phyloP scores from a whole-genome alignment of 2,888 invertebrate species.

The Dynastes hyllus region DNA sequence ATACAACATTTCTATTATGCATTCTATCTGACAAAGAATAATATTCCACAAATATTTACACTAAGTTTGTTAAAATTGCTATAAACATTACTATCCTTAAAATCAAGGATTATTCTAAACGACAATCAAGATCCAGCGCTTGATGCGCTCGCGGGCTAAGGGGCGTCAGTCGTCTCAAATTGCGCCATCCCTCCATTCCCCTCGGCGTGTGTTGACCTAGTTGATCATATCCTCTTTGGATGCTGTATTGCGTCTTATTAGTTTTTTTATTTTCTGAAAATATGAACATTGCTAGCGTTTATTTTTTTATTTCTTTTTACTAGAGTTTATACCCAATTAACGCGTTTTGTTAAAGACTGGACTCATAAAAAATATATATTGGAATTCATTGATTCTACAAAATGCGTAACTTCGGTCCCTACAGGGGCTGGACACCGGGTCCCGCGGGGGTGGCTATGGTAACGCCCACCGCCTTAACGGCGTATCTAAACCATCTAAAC shows the following conservation, averaged over 20 bases:
- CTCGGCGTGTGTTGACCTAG: slow-evolving; percentile 56
- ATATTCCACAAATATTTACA: background rate
- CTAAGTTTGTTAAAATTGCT: background rate
- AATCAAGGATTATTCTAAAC: slow-evolving; percentile 20
- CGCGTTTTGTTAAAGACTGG: background rate
- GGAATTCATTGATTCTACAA: slow-evolving; percentile 26
- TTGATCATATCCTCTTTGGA: slow-evolving; percentile 46
- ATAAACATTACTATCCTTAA: background rate
- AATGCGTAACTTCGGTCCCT: slow-evolving; percentile 49
- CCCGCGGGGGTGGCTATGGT: slow-evolving; percentile 69
- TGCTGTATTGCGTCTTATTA: slow-evolving; percentile 26
- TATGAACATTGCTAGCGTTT: background rate
- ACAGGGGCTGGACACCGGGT: slow-evolving; percentile 66
- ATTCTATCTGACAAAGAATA: background rate
- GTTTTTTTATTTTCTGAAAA: background rate
- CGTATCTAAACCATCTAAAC: slow-evolving; percentile 59
- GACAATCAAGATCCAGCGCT: slow-evolving; percentile 38
- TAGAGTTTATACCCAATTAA: background rate
- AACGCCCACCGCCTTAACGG: slow-evolving; percentile 69
- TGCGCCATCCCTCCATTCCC: slow-evolving; percentile 67
- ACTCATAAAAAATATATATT: slow-evolving; percentile 19
- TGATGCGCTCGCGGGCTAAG: slow-evolving; percentile 61
- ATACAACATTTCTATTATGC: background rate
- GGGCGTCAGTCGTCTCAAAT: slow-evolving; percentile 68
- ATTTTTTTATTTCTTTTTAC: slow-evolving; percentile 6